Percentiles rank a stretch among this genome's conserved stretches.
These are phyloP conservation scores for Candidula unifasciata DNA, from an alignment of 2,888 invertebrate genomes.

Conservation along the genomic window DNA sequence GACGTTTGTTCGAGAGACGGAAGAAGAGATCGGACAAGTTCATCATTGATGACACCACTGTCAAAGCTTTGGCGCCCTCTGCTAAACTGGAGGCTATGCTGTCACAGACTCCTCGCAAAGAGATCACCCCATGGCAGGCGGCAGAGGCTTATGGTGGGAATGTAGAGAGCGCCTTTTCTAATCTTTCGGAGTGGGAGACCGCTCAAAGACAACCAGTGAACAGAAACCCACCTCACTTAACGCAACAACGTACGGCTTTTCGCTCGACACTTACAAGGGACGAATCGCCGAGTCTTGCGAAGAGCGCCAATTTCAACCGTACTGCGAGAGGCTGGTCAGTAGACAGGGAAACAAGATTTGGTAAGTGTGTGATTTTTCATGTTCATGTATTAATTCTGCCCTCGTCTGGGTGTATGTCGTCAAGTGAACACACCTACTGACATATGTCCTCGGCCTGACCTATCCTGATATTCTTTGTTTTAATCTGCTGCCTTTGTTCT, in stretches of 20 bases:
- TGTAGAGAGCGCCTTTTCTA: constrained; percentile 84
- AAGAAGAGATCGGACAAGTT: constrained; percentile 88
- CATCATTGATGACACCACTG: constrained; percentile 87
- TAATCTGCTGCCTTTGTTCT: too few relatives aligned
- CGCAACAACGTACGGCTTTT: constrained; percentile 33
- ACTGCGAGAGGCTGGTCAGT: constrained; percentile 66
- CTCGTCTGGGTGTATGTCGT: too few relatives aligned
- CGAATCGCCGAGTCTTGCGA: constrained; percentile 52
- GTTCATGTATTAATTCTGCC: too few relatives aligned
- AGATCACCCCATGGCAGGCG: constrained; percentile 86
- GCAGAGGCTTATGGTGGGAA: constrained; percentile 81
- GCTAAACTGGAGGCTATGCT: constrained; percentile 81
- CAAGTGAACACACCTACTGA: too few relatives aligned
- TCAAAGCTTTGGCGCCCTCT: constrained; percentile 76
- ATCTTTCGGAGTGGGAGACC: constrained; percentile 59
- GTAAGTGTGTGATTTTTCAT: too few relatives aligned
- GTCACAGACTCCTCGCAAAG: constrained; percentile 60
- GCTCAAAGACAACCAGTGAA: constrained; percentile 52
- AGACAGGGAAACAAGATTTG: constrained; percentile 52
- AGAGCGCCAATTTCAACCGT: constrained; percentile 68
- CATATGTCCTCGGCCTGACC: too few relatives aligned
- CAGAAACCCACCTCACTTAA: neutral
- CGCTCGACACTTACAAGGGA: constrained; percentile 31
- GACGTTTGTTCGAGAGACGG: constrained; percentile 90
- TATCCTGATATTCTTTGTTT: too few relatives aligned